These are phyloP conservation scores for Sphaerophoria taeniata DNA, from an alignment of 2,888 invertebrate species.

Conservation along the genomic window DNA sequence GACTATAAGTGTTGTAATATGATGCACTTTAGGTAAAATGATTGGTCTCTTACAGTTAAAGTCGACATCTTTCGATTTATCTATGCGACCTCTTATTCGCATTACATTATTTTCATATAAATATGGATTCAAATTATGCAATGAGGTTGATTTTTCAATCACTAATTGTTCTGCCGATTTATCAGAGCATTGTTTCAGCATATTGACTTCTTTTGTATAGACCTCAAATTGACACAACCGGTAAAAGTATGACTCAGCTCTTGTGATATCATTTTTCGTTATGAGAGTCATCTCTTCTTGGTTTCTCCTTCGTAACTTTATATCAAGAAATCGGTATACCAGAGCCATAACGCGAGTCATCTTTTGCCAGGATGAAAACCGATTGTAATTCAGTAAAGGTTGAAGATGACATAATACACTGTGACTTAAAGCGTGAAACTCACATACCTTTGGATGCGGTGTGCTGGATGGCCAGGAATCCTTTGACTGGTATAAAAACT, in stretches of 20 bases:
- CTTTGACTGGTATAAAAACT: constrained; percentile 10
- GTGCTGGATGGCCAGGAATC: constrained; percentile 14
- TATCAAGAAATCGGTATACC: constrained; percentile 1
- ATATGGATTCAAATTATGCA: constrained; percentile 35
- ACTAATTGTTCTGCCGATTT: neutral
- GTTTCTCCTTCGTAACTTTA: neutral
- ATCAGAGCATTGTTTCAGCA: neutral
- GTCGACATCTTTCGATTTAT: neutral
- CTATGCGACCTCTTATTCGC: constrained; percentile 41
- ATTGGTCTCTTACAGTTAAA: constrained; percentile 32
- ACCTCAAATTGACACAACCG: constrained; percentile 18
- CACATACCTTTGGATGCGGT: neutral
- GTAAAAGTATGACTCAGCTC: constrained; percentile 5
- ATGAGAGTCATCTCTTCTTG: neutral
- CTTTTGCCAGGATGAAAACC: constrained; percentile 30
- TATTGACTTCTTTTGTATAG: neutral
- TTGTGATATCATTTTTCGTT: neutral
- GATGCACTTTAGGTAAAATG: too few species aligned
- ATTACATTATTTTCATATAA: constrained; percentile 35
- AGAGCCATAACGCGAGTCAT: neutral
- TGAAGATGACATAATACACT: neutral
- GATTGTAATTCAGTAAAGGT: constrained; percentile 8
- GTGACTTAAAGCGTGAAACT: constrained; percentile 4
- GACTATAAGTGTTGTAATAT: too few species aligned
- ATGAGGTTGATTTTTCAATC: neutral